Evolutionary conservation across 2,113 vertebrate species (phyloP), one percentile per base, ranked within the genome.

Genomic region (Taurulus bubalis): DNA sequence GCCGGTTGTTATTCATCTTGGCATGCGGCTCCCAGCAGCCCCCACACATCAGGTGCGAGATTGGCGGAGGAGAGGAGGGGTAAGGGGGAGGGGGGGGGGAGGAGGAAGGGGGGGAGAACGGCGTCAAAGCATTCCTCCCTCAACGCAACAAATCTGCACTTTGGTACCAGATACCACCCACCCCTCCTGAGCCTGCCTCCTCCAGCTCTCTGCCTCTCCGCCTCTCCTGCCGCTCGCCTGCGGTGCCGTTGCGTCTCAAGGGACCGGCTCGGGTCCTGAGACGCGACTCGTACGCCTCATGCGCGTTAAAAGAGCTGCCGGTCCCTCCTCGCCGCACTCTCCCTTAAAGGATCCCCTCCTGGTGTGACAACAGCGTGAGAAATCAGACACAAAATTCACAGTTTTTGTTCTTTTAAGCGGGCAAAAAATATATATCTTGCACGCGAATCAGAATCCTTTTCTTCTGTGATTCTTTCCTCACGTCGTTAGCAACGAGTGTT

Each of bases 11-110:
- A 93, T 93, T 94, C 87, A 92, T 94, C 93, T 91, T 94, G 92
- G 91, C 94, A 93, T 91, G 89, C 79, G 87, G 91, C 89, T 92
- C 92, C 86, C 92, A 89, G 90, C 91, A 93, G 90, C 91, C 91
- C 93, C 90, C 91, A 90, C 93, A 92, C 92, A 94, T 94, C 92
- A 93, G 93, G 93, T 94, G 92, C 88, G 91, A 94, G 91, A 93
- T 94, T 92, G 91, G 90, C 71, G 71, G 85, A 7, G 83, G 82
- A 73, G 80, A 69, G 64, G 82, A 58, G 78, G 72, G 84, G 76
- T 62, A 42, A 65, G 76, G 71, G 76, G 71, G 63, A 68, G 75
- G 70, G 64, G 80, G 71, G 65, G 55, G 6, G 82, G 60, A 20
- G 71, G 65, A 47, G 6, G 82, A 53, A 20, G 63, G 26, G 73